Percentiles rank a stretch among this genome's conserved stretches.
phyloP scores from a whole-genome alignment of 2,888 invertebrate genomes.

The Spodoptera picta region DNA sequence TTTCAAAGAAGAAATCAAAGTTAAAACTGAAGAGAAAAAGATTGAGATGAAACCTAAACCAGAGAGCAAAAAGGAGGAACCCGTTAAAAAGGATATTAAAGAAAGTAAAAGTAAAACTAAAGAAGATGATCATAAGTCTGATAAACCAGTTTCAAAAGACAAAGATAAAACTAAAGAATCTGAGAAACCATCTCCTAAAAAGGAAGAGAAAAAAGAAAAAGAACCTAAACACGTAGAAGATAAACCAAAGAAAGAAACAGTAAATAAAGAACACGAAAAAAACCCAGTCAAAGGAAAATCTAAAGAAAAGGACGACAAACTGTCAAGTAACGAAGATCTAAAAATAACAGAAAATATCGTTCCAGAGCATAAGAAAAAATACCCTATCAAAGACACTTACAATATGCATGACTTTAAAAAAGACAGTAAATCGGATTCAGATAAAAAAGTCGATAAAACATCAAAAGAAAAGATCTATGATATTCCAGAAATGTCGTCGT shows the following conservation, averaged over 20 bases:
- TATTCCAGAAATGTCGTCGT: conserved; percentile 61
- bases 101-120: conserved; percentile 40
- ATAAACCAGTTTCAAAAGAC: conserved; percentile 30
- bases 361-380: conserved; percentile 51
- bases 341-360: conserved; percentile 40
- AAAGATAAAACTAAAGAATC: conserved; percentile 34
- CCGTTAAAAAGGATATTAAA: conserved; percentile 45
- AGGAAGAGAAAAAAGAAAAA: conserved; percentile 56
- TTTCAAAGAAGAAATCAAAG: conserved; percentile 9
- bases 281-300: conserved; percentile 33
- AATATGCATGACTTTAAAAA: conserved; percentile 51
- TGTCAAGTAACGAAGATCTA: conserved; percentile 24
- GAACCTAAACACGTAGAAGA: conserved; percentile 46
- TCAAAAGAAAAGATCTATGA: conserved; percentile 57
- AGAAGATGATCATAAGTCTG: conserved; percentile 24
- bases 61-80: conserved; percentile 45
- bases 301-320: conserved; percentile 44
- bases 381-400: conserved; percentile 48
- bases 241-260: conserved; percentile 47
- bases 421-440: conserved; percentile 52
- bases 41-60: conserved; percentile 19
- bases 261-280: conserved; percentile 45
- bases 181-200: conserved; percentile 26
- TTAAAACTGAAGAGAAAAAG: conserved; percentile 21
- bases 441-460: conserved; percentile 52